Evolutionary conservation across 2,113 vertebrate species (phyloP).

Genomic region (Leiothrix lutea): DNA sequence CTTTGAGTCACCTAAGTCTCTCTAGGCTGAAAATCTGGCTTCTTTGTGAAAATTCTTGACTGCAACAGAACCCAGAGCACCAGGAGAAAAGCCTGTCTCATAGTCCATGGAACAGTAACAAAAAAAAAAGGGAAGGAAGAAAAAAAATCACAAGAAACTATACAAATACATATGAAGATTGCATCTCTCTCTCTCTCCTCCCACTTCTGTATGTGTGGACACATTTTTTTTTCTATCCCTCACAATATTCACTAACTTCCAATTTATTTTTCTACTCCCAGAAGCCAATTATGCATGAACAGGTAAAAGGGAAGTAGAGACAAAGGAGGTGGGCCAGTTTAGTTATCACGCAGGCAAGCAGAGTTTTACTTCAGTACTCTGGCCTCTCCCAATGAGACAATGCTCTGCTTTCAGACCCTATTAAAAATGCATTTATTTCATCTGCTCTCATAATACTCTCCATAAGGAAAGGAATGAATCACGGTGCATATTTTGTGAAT

Average conservation of each 20-base stretch:
- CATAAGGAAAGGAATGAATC: constrained; percentile 29
- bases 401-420: not conserved
- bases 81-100: not conserved
- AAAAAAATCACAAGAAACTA: not conserved
- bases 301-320: constrained; percentile 13
- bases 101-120: not conserved
- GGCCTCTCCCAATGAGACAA: not conserved
- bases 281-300: constrained; percentile 40
- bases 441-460: constrained; percentile 22
- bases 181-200: not conserved
- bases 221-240: not conserved
- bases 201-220: not conserved
- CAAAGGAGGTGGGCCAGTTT: constrained; percentile 10
- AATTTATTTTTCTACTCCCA: constrained; percentile 29
- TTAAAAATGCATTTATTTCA: constrained; percentile 62
- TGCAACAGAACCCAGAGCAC: not conserved
- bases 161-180: not conserved
- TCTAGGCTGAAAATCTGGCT: not conserved
- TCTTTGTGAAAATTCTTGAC: not conserved
- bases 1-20: not conserved
- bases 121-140: not conserved
- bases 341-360: constrained; percentile 42
- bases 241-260: not conserved
- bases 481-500: constrained; percentile 19
- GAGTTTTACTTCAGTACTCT: constrained; percentile 12